Evolutionary conservation across 2,888 invertebrate species (phyloP).

Genomic region (Tenthredo notha): DNA sequence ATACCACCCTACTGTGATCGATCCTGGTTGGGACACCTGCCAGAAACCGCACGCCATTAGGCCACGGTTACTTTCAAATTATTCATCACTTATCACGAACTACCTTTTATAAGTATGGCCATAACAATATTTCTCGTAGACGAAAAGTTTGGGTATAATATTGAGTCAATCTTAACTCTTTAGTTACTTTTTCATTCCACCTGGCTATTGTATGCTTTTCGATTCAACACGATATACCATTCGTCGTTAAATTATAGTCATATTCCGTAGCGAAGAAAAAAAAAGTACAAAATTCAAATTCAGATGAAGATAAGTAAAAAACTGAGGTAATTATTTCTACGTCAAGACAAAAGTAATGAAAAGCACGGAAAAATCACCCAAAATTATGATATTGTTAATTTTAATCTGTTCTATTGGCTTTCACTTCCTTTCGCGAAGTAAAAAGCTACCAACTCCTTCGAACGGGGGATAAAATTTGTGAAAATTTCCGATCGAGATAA

Average conservation of each 20-base stretch:
- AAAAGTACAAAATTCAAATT: no score
- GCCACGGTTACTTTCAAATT: constrained; percentile 28
- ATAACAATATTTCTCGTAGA: neutral
- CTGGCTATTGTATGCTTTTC: no score
- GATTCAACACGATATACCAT: no score
- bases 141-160: neutral
- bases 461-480: no score
- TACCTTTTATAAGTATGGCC: neutral
- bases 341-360: neutral
- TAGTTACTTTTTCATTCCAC: neutral
- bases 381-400: neutral
- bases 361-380: neutral
- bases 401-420: neutral
- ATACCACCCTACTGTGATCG: neutral
- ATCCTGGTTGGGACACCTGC: constrained; percentile 26
- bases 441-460: no score
- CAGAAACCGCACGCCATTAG: constrained; percentile 34
- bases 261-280: no score
- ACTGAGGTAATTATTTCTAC: neutral
- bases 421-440: no score
- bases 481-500: no score
- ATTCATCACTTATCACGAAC: constrained; percentile 27
- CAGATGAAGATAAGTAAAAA: neutral
- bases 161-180: neutral
- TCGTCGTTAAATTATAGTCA: no score